These are phyloP conservation scores for Gymnobelideus leadbeateri DNA, from an alignment of 2,113 vertebrate species.

Conservation along the genomic window DNA sequence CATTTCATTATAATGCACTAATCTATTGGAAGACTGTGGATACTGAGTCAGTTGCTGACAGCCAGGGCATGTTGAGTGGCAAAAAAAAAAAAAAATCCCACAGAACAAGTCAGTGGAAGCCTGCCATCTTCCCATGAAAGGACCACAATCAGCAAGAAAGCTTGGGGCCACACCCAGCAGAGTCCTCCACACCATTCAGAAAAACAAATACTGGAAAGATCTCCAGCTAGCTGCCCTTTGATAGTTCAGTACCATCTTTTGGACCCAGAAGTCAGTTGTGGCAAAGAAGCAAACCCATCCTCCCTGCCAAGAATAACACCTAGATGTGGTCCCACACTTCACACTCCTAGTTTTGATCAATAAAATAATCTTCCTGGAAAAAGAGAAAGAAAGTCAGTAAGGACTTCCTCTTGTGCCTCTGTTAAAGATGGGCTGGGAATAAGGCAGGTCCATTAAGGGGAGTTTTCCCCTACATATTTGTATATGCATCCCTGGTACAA, in stretches of 20 bases:
- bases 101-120: not conserved
- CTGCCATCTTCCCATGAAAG: not conserved
- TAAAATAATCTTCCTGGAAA: not conserved
- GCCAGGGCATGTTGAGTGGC: not conserved
- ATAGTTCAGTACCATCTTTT: not conserved
- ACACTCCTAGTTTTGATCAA: not conserved
- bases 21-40: not conserved
- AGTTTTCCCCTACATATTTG: not conserved
- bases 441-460: not conserved
- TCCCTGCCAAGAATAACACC: not conserved
- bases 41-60: not conserved
- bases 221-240: not conserved
- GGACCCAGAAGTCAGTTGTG: not conserved
- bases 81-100: not conserved
- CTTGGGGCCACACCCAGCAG: not conserved
- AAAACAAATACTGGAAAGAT: not conserved
- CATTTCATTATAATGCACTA: not conserved
- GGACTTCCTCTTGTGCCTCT: slow-evolving; percentile 49
- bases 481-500: not conserved
- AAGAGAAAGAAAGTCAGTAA: slow-evolving; percentile 35
- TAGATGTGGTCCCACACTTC: not conserved
- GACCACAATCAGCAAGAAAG: not conserved
- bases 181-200: not conserved
- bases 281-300: not conserved
- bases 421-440: not conserved